These are phyloP conservation scores for Amphipoea oculea DNA, from an alignment of 2,888 invertebrate species.

Conservation along the genomic window DNA sequence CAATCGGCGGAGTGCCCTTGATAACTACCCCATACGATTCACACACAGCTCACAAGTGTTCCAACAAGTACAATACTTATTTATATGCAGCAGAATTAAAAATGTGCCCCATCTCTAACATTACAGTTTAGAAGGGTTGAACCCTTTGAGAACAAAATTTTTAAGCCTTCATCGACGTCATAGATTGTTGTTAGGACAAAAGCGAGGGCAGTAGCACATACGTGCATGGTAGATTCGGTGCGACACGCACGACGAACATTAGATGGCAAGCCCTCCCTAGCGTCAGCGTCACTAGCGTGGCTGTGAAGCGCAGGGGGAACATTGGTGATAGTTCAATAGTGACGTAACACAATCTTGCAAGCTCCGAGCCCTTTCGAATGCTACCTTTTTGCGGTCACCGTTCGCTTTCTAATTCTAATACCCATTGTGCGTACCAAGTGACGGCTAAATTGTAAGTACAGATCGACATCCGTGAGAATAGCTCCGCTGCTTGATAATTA, in stretches of 20 bases:
- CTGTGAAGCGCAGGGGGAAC: constrained; percentile 68
- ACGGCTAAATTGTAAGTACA: constrained; percentile 79
- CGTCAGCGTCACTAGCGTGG: constrained; percentile 54
- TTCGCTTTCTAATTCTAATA: constrained; percentile 90
- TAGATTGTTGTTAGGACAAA: constrained; percentile 80
- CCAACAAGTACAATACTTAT: constrained; percentile 89
- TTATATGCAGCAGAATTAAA: constrained; percentile 89
- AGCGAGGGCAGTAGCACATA: constrained; percentile 82
- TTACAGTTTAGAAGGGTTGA: constrained; percentile 85
- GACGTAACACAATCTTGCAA: constrained; percentile 87
- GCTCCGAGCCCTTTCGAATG: constrained; percentile 85
- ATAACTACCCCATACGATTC: constrained; percentile 86
- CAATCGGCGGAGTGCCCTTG: constrained; percentile 87
- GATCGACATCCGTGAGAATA: constrained; percentile 87
- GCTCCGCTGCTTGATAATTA: constrained; percentile 74
- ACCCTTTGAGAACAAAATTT: constrained; percentile 86
- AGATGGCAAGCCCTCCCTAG: constrained; percentile 63
- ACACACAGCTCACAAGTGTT: constrained; percentile 85
- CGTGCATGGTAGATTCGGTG: constrained; percentile 67
- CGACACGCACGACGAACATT: constrained; percentile 75
- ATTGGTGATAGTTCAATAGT: constrained; percentile 81
- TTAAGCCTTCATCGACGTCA: constrained; percentile 79
- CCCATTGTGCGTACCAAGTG: constrained; percentile 84
- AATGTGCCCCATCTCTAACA: constrained; percentile 86
- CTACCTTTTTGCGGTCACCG: constrained; percentile 88